These are phyloP conservation scores for Cordylochernes scorpioides DNA, from an alignment of 2,888 invertebrate species.

Conservation along the genomic window DNA sequence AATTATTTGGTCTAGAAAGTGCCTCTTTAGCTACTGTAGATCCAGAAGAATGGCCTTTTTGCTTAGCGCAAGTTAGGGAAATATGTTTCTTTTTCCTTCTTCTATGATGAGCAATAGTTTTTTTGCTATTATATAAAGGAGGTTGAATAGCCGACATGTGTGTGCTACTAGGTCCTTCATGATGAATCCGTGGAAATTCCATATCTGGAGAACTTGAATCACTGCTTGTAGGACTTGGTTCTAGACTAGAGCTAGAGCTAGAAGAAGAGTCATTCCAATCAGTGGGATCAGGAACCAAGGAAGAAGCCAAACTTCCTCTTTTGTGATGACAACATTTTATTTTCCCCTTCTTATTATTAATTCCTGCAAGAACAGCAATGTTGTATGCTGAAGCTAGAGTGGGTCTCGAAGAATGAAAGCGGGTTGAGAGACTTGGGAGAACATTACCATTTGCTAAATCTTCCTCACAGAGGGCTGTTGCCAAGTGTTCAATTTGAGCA, in stretches of 20 bases:
- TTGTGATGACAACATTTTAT: conserved; percentile 8
- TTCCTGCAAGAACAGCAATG: no score
- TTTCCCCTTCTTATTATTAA: no score
- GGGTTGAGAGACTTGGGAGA: background rate
- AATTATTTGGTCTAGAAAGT: conserved; percentile 4
- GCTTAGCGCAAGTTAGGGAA: background rate
- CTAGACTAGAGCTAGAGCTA: conserved; percentile 14
- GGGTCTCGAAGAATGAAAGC: background rate
- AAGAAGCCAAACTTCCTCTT: conserved; percentile 4
- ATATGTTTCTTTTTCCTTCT: background rate
- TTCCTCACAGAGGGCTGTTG: conserved; percentile 1
- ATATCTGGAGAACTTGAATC: conserved; percentile 14
- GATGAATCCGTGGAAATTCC: conserved; percentile 5
- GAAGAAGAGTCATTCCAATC: conserved; percentile 14
- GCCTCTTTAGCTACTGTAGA: no score
- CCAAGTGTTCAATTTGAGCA: background rate
- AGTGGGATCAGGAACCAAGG: conserved; percentile 12
- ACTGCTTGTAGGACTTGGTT: conserved; percentile 14
- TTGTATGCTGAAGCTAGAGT: no score
- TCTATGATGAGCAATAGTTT: background rate
- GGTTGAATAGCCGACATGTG: no score
- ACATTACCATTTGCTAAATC: conserved; percentile 3
- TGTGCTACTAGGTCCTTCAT: background rate
- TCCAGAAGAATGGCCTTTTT: background rate
- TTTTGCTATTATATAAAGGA: no score